Percentiles rank a stretch among this genome's conserved stretches.
Conservation (phyloP, 2,888 invertebrate genomes). For the Watsonalla cultraria region DNA sequence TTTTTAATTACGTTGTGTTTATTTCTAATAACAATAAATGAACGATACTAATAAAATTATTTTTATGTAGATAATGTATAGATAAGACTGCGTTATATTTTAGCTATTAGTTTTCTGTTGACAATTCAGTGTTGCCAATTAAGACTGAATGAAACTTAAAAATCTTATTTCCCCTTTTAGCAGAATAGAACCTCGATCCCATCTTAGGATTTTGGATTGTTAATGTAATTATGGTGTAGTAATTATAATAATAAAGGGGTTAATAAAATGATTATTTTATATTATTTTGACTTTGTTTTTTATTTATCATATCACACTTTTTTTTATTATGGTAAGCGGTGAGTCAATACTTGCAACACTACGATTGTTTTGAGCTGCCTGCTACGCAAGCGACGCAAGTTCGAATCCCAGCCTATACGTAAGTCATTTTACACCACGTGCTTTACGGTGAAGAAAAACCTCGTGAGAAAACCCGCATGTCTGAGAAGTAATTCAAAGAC, state of each 20-base stretch:
- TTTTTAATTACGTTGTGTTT: slow-evolving; percentile 18
- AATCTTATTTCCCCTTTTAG: slow-evolving; percentile 17
- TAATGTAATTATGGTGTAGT: slow-evolving; percentile 32
- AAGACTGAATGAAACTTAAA: slow-evolving; percentile 48
- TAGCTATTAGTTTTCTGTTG: slow-evolving; percentile 21
- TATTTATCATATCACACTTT: slow-evolving; percentile 12
- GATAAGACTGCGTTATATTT: slow-evolving; percentile 37
- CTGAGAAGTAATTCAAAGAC: no score
- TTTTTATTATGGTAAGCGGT: neutral
- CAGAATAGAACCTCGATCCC: slow-evolving; percentile 50
- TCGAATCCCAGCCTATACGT: no score
- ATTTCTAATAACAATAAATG: slow-evolving; percentile 13
- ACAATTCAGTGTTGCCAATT: slow-evolving; percentile 57
- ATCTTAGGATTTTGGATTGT: slow-evolving; percentile 52
- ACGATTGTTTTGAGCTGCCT: no score
- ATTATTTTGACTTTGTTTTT: slow-evolving; percentile 15
- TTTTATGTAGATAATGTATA: slow-evolving; percentile 30
- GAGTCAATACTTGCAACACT: neutral
- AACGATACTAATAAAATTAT: slow-evolving; percentile 16
- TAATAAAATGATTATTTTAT: slow-evolving; percentile 61
- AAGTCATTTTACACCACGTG: no score
- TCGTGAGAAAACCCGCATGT: no score
- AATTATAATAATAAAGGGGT: slow-evolving; percentile 39
- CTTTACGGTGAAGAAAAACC: no score
- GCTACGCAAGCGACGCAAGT: no score